Evolutionary conservation across 2,888 invertebrate species (phyloP).

Genomic region (Acholoe squamosa): DNA sequence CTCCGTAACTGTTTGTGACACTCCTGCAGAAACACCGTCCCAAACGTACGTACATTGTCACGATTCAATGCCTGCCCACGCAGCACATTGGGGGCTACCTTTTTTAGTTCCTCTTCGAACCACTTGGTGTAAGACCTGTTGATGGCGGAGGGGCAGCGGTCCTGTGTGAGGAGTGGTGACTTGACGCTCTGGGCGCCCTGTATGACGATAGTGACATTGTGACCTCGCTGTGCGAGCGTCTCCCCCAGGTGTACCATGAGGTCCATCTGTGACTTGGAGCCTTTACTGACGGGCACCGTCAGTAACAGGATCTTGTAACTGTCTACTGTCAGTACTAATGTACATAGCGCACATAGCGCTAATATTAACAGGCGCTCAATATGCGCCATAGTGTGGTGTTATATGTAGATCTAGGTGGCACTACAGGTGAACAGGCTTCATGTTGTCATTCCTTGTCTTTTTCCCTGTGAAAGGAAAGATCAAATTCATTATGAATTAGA

Average conservation of each 20-base stretch:
- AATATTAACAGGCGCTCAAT: no score
- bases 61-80: slow-evolving; percentile 31
- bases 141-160: slow-evolving; percentile 41
- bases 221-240: not conserved
- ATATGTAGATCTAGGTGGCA: no score
- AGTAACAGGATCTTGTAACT: slow-evolving; percentile 28
- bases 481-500: no score
- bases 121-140: slow-evolving; percentile 33
- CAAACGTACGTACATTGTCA: slow-evolving; percentile 38
- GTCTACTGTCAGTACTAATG: not conserved
- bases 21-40: slow-evolving; percentile 28
- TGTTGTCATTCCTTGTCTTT: no score
- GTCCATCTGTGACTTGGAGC: not conserved
- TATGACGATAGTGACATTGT: slow-evolving; percentile 29
- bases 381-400: no score
- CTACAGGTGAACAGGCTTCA: no score
- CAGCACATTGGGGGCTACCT: slow-evolving; percentile 35
- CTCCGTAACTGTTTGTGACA: slow-evolving; percentile 33
- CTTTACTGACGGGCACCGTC: slow-evolving; percentile 25
- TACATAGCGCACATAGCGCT: no score
- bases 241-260: slow-evolving; percentile 48
- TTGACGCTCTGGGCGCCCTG: slow-evolving; percentile 39
- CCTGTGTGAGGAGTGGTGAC: not conserved
- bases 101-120: slow-evolving; percentile 29
- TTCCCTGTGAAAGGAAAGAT: no score